Conservation (phyloP, 2,888 invertebrate species). For the Zelleria hepariella region DNA sequence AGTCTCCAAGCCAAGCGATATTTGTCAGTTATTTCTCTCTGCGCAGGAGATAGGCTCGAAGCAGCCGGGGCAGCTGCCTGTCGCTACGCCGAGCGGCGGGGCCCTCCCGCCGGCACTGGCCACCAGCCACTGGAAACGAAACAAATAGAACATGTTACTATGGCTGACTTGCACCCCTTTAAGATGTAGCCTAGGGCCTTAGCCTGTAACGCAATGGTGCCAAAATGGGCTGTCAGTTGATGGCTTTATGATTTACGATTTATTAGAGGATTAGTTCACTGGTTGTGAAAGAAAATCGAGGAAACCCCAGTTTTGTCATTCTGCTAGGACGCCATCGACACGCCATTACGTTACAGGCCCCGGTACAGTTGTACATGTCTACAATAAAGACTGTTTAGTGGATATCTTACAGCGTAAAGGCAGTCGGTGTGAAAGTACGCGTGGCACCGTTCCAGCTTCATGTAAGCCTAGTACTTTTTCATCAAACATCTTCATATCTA, state of each 20-base stretch:
- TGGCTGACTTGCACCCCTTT: background rate
- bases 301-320: too few species aligned
- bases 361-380: background rate
- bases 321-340: too few species aligned
- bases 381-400: background rate
- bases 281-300: too few species aligned
- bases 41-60: slow-evolving; percentile 42
- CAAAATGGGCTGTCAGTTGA: too few species aligned
- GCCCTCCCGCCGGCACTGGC: slow-evolving; percentile 43
- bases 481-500: too few species aligned
- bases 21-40: background rate
- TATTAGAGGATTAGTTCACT: background rate
- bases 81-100: slow-evolving; percentile 51
- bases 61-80: slow-evolving; percentile 52
- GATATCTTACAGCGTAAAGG: too few species aligned
- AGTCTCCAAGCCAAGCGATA: too few species aligned
- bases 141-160: slow-evolving; percentile 3
- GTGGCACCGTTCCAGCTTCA: too few species aligned
- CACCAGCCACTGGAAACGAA: slow-evolving; percentile 49
- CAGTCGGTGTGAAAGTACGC: too few species aligned
- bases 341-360: too few species aligned
- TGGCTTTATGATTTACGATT: background rate
- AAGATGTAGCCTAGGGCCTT: background rate
- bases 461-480: too few species aligned
- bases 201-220: too few species aligned